Percentiles rank a stretch among this genome's conserved stretches.
phyloP scores from a whole-genome alignment of 2,113 vertebrate genomes.

The Gobiocypris rarus region DNA sequence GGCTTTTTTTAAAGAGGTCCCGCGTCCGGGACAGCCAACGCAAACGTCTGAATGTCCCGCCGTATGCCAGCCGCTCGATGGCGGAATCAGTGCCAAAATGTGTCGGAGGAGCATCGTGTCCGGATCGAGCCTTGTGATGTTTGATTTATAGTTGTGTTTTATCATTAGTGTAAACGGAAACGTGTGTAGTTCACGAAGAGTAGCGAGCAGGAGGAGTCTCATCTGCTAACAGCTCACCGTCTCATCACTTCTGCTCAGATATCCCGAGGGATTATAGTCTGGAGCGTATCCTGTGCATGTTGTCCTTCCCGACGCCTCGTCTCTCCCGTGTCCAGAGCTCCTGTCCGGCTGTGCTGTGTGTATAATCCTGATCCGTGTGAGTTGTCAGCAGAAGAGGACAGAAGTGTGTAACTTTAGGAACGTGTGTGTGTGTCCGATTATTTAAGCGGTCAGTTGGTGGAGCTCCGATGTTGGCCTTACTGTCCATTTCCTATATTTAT shows the following conservation, averaged over 20 bases:
- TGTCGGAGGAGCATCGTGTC: constrained; percentile 49
- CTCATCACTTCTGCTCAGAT: neutral
- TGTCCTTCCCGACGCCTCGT: neutral
- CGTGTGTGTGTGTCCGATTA: constrained; percentile 60
- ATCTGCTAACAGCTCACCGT: constrained; percentile 30
- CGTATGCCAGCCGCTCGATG: constrained; percentile 66
- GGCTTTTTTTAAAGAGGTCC: constrained; percentile 57
- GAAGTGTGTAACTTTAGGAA: constrained; percentile 47
- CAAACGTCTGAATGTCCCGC: constrained; percentile 75
- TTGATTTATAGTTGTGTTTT: constrained; percentile 36
- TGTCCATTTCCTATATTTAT: constrained; percentile 72
- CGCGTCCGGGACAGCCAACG: constrained; percentile 64
- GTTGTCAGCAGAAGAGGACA: constrained; percentile 3
- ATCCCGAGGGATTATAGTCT: neutral
- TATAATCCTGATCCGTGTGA: neutral
- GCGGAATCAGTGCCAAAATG: constrained; percentile 76
- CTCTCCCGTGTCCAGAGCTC: neutral
- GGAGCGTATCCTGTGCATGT: neutral
- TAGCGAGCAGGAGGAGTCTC: neutral
- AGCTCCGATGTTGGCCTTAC: constrained; percentile 81
- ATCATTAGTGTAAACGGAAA: neutral
- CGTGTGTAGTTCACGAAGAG: neutral
- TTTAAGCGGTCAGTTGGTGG: constrained; percentile 73
- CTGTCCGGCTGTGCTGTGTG: neutral
- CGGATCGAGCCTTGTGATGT: constrained; percentile 27